These are phyloP conservation scores for Acleris cristana DNA, from an alignment of 2,888 invertebrate genomes.

Conservation along the genomic window DNA sequence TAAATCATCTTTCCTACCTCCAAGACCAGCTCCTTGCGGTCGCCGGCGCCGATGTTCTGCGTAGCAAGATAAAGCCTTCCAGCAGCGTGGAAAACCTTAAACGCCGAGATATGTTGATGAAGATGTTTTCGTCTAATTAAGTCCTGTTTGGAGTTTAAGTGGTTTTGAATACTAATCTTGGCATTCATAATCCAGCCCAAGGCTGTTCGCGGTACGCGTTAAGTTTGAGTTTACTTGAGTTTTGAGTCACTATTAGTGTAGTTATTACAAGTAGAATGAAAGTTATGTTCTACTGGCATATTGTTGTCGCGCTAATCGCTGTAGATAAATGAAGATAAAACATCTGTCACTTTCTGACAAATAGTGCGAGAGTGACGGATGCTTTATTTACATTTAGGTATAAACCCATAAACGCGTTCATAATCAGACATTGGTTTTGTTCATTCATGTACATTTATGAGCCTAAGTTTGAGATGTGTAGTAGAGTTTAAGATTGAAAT, in stretches of 20 bases:
- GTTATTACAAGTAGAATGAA: background rate
- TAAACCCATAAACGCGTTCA: too few species aligned
- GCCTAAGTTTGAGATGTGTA: too few species aligned
- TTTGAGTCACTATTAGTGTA: conserved; percentile 1
- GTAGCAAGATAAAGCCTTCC: conserved; percentile 60
- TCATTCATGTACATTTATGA: too few species aligned
- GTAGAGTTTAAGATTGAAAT: too few species aligned
- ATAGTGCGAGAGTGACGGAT: too few species aligned
- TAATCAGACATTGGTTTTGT: too few species aligned
- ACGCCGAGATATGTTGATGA: conserved; percentile 67
- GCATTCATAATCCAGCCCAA: conserved; percentile 41
- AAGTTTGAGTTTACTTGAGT: conserved; percentile 19
- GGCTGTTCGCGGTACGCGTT: conserved; percentile 16
- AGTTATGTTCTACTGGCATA: too few species aligned
- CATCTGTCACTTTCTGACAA: too few species aligned
- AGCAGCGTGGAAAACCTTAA: conserved; percentile 64
- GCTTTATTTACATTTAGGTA: too few species aligned
- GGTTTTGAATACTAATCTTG: conserved; percentile 44
- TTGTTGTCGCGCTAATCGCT: too few species aligned
- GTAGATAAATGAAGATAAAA: too few species aligned
- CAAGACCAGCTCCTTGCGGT: conserved; percentile 51
- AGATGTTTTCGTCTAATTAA: conserved; percentile 65
- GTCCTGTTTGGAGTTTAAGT: conserved; percentile 39
- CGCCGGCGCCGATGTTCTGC: conserved; percentile 44
- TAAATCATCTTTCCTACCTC: conserved; percentile 45